Base-by-base conservation (phyloP, 2,888 invertebrate genomes). In the Leptopilina drosophilae region DNA sequence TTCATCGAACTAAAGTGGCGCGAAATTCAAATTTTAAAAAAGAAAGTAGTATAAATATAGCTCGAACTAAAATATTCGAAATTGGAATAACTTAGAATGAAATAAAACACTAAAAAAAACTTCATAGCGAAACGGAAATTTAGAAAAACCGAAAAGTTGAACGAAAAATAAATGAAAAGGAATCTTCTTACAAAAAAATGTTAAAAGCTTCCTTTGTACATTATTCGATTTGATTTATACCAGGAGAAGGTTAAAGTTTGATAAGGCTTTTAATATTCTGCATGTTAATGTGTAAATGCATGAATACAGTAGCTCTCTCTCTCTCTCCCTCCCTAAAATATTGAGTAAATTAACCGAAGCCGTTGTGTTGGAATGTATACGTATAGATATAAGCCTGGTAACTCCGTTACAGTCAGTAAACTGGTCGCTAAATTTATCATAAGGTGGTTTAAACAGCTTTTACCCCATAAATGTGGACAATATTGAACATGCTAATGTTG, bases 401-500 rank as follows among this genome's bases (percentile, higher is more conserved):
- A 67, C 12, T 49, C 49, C 42, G 12, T 67, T 67, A 49, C 67
- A 42, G 20, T 49, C 67, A 42, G 67, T 26, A 67, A 67, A 49
- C 49, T 49, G 59, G 59, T 59, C n/a, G 46, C 67, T 67, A 46
- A 49, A 67, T 49, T 67, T 49, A 67, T 26, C 62, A 67, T 15
- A 67, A 67, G 46, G 67, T 46, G 62, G 62, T 62, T 62, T 20
- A 62, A 62, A 62, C 62, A 62, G 62, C 62, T 62, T 62, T 46
- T 67, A 12, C 5, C 20, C 67, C 46, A 67, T 67, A 67, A 26
- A 67, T 20, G 67, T 67, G 9, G 49, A 20, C 67, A 49, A 49
- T 20, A 67, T 67, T 49, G 67, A 67, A 46, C 67, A 62, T 62
- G 62, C 67, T 67, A 49, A 67, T 66, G 65, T 66, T 33, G 33